phyloP scores from a whole-genome alignment of 2,113 vertebrate species.

The Paramisgurnus dabryanus region DNA sequence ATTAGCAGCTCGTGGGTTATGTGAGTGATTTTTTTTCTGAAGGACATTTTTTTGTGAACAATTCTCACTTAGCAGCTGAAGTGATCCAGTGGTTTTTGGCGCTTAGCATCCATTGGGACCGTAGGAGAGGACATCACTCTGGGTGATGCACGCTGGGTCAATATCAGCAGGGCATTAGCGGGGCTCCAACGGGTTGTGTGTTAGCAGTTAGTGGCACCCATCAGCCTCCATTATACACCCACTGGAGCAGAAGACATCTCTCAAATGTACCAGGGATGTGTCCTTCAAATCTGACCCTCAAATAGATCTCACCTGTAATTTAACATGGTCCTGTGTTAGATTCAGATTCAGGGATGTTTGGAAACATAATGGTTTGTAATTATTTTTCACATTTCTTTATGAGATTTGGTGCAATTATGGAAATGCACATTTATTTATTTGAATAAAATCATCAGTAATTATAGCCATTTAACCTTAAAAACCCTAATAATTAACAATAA shows the following conservation, averaged over 20 bases:
- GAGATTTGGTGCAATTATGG: neutral
- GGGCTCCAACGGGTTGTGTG: constrained; percentile 3
- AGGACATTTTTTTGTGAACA: neutral
- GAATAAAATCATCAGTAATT: neutral
- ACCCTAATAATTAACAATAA: neutral
- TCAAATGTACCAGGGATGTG: constrained; percentile 1
- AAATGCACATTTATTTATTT: neutral
- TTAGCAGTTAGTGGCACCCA: constrained; percentile 11
- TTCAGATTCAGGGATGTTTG: constrained; percentile 19
- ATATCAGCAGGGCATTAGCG: constrained; percentile 23
- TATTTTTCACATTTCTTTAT: constrained; percentile 13
- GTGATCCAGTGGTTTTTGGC: neutral
- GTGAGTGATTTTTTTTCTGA: constrained; percentile 58
- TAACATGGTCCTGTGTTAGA: constrained; percentile 8
- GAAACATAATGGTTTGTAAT: neutral
- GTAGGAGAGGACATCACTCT: neutral
- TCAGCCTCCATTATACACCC: constrained; percentile 19
- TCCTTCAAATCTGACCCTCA: constrained; percentile 9
- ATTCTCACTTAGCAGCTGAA: constrained; percentile 5
- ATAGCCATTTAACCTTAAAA: neutral
- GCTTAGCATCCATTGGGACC: neutral
- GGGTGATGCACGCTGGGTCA: constrained; percentile 27
- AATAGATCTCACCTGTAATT: constrained; percentile 24
- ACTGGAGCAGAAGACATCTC: constrained; percentile 10
- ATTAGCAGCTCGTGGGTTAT: constrained; percentile 69